These are phyloP conservation scores for Acleris cristana DNA, from an alignment of 2,888 invertebrate species.

Conservation along the genomic window DNA sequence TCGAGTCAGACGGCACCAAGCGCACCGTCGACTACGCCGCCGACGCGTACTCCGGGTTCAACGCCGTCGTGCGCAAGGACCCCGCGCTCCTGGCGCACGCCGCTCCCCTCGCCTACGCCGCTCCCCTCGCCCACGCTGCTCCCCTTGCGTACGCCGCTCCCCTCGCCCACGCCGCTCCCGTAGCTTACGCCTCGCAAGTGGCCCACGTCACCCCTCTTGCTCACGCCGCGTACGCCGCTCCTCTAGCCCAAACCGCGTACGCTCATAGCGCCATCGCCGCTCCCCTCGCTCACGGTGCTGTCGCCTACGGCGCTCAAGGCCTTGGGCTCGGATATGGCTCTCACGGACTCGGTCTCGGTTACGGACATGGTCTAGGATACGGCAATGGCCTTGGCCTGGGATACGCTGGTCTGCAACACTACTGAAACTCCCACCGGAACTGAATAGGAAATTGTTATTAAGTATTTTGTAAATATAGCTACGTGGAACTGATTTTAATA, in stretches of 20 bases:
- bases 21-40: conserved; percentile 65
- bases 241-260: conserved; percentile 37
- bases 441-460: background rate
- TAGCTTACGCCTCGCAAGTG: conserved; percentile 47
- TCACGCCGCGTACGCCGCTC: conserved; percentile 45
- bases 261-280: conserved; percentile 47
- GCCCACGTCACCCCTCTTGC: conserved; percentile 46
- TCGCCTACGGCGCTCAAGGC: conserved; percentile 29
- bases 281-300: conserved; percentile 42
- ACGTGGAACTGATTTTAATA: conserved; percentile 15
- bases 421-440: conserved; percentile 8
- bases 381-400: conserved; percentile 35
- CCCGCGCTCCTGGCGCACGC: conserved; percentile 46
- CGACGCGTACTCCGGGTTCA: conserved; percentile 63
- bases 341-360: conserved; percentile 30
- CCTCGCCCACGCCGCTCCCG: conserved; percentile 41
- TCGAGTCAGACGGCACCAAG: conserved; percentile 61
- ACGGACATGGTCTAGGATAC: conserved; percentile 30
- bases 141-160: conserved; percentile 44
- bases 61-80: conserved; percentile 61
- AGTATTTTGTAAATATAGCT: conserved; percentile 24
- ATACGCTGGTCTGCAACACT: conserved; percentile 44
- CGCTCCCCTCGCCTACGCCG: conserved; percentile 41
- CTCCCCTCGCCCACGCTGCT: conserved; percentile 40
- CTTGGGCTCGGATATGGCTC: conserved; percentile 29